Evolutionary conservation across 2,888 invertebrate species (phyloP), one percentile per base, ranked within the genome.

Genomic region (Protophormia terraenovae): DNA sequence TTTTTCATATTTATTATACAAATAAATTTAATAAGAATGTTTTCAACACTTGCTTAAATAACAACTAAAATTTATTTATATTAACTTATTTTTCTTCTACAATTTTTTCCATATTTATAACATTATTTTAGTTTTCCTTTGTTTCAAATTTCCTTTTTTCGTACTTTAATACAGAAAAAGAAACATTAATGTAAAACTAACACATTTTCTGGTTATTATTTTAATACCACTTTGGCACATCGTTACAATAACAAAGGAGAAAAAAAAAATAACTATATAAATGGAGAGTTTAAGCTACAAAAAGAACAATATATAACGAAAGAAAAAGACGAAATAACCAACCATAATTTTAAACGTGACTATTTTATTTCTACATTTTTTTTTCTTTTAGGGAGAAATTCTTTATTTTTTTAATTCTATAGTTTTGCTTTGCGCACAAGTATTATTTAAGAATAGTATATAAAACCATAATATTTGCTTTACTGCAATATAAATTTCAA

Each of bases 301-400:
- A 58, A 66, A 64, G 45, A 19, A 60, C 45, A 41, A 38, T 10
- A 29, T 24, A 35, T 41, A 58, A 7, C 38, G 38, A 10, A 3
- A 38, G 41, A 10, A 38, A 38, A 69, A 75, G 2, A 50, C 8
- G 60, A 32, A 75, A 73, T 60, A 69, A 67, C 41, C 16, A 73
- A 47, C 60, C 41, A 82, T 64, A 82, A 76, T 76, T 71, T 82
- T 62, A 73, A 50, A 82, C 82, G 82, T 85, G 78, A 77, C 78
- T 82, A 69, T 72, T 71, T 69, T 47, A 62, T 60, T 41, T n/a
- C 64, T 53, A 16, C 29, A 29, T 32, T 73, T 64, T 62, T 72
- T 47, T 38, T 62, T 29, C 3, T 19, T 35, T n/a, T 6, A 10
- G 2, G 10, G 22, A 22, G 3, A 7, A n/a, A 35, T 19, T 27